Evolutionary conservation across 2,797 vertebrate species (phyloP), one percentile per base, ranked within the genome.

Genomic region (Gambusia yucatana): DNA sequence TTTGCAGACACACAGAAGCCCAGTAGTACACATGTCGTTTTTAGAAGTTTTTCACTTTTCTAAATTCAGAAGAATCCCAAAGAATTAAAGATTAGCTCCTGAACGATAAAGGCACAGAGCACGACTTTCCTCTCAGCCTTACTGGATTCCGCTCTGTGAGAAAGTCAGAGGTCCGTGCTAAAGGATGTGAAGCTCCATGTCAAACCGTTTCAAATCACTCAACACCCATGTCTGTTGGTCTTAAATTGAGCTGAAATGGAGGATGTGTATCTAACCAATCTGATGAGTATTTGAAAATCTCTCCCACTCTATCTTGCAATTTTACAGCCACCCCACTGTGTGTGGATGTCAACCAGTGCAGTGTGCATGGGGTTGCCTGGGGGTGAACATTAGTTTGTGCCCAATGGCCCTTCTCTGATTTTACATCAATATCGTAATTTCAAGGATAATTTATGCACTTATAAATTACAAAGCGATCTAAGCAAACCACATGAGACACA

Each of bases 341-440:
- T 80, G 76, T 25, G 74, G 86, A 89, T 80, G 67, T 84, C 84
- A 74, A 89, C 82, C 65, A 81, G 48, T 79, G 78, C 88, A 89
- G 84, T 72, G 79, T 87, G 90, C 87, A 85, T 81, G 80, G 65
- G 67, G 76, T 88, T 87, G 91, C 93, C 94, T 90, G 83, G 80
- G 88, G 92, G 91, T 57, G 72, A 93, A 90, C 73, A 83, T 85
- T 91, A 91, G 89, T 85, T 86, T 84, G 84, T 86, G 93, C 82
- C 91, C 87, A 67, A 90, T 93, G 90, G 89, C 86, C 91, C 82
- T 83, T 92, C 82, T 94, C 91, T 95, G 91, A 95, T 95, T 94
- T 91, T 92, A 94, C 94, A 94, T 95, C 94, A 93, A 89, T 94
- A 93, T 89, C 91, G 93, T 91, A 92, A 91, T 94, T 92, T 88